Percentiles rank a stretch among this genome's conserved stretches.
phyloP scores from a whole-genome alignment of 37 sponge, comb jelly and placozoan species.

The Mnemiopsis leidyi region DNA sequence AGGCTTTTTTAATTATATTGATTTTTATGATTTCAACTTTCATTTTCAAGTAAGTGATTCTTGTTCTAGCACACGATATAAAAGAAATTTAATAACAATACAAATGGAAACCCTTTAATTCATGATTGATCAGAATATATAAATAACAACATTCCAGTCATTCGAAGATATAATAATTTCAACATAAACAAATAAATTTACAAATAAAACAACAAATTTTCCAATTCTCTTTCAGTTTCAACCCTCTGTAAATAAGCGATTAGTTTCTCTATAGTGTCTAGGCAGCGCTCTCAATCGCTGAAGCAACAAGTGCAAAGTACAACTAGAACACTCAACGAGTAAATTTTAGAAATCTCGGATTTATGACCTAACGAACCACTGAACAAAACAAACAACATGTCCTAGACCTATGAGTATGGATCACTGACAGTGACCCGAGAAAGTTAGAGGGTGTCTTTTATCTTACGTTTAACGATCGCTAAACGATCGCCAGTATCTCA shows the following conservation, averaged over 20 bases:
- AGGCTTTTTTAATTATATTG: too few relatives aligned
- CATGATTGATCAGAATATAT: slow-evolving; percentile 56
- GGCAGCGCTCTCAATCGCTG: not conserved
- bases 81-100: too few relatives aligned
- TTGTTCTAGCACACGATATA: too few relatives aligned
- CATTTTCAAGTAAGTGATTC: too few relatives aligned
- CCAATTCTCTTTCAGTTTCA: slow-evolving; percentile 32
- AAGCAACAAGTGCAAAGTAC: not conserved
- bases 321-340: not conserved
- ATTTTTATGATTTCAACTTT: too few relatives aligned
- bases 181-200: slow-evolving; percentile 66
- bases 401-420: not conserved
- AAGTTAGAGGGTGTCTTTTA: not conserved
- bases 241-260: slow-evolving; percentile 6
- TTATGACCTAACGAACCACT: not conserved
- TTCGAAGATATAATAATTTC: slow-evolving; percentile 37
- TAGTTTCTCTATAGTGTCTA: too few relatives aligned
- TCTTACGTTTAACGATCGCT: not conserved
- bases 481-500: not conserved
- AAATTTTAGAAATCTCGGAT: not conserved
- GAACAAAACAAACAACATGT: too few relatives aligned
- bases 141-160: slow-evolving; percentile 58
- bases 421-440: not conserved
- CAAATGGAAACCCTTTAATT: too few relatives aligned
- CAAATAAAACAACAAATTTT: slow-evolving; percentile 65